Conservation (phyloP, 2,113 vertebrate genomes). For the Hemicordylus capensis region DNA sequence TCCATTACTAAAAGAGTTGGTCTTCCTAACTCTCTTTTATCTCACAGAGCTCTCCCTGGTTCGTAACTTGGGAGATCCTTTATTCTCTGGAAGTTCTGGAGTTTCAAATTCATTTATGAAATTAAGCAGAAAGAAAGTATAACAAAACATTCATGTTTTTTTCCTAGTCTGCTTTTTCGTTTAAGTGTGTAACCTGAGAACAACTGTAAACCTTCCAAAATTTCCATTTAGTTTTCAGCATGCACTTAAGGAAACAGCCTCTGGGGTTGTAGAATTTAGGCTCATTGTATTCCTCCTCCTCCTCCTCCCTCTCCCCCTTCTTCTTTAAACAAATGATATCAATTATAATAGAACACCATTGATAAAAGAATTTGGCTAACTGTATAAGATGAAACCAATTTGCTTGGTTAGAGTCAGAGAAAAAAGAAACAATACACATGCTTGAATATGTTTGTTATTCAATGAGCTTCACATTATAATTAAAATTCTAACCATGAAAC, state of each 20-base stretch:
- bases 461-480: background rate
- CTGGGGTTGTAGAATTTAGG: background rate
- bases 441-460: background rate
- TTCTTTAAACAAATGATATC: constrained; percentile 12
- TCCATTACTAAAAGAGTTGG: constrained; percentile 64
- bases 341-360: constrained; percentile 12
- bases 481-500: background rate
- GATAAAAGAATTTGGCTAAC: constrained; percentile 10
- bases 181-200: constrained; percentile 58
- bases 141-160: constrained; percentile 57
- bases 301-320: too few species aligned
- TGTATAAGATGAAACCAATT: background rate
- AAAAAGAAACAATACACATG: background rate
- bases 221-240: constrained; percentile 51
- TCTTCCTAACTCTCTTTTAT: constrained; percentile 65
- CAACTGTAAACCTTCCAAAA: constrained; percentile 48
- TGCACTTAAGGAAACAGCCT: constrained; percentile 20
- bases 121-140: constrained; percentile 58
- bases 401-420: background rate
- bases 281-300: background rate
- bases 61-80: constrained; percentile 43
- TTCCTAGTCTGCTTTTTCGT: constrained; percentile 51
- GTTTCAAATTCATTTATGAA: constrained; percentile 64
- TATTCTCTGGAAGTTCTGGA: constrained; percentile 36
- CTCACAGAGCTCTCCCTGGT: constrained; percentile 30